Evolutionary conservation across 2,888 invertebrate species (phyloP).

Genomic region (Onchidella celtica): DNA sequence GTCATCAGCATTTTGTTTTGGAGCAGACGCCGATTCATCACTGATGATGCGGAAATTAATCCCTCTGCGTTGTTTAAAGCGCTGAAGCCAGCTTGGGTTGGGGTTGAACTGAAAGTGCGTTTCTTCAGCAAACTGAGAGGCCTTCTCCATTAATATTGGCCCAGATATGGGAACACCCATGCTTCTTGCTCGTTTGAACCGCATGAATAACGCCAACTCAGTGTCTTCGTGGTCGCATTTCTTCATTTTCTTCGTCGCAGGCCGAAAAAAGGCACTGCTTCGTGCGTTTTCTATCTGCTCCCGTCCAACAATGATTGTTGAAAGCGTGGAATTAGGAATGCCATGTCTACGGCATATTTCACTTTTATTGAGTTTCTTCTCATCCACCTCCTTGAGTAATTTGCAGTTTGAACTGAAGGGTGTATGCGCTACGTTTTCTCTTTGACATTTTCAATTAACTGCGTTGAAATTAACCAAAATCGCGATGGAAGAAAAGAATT

Average conservation of each 20-base stretch:
- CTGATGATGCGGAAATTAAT: slow-evolving; percentile 21
- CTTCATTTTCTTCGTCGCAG: slow-evolving; percentile 12
- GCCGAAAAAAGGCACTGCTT: not conserved
- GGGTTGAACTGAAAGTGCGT: slow-evolving; percentile 49
- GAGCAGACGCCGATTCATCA: slow-evolving; percentile 12
- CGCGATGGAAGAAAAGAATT: too few relatives aligned
- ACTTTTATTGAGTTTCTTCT: not conserved
- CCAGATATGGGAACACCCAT: slow-evolving; percentile 29
- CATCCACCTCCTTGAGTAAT: not conserved
- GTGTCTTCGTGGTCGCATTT: slow-evolving; percentile 9
- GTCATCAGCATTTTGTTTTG: too few relatives aligned
- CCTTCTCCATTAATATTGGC: slow-evolving; percentile 52
- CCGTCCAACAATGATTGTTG: too few relatives aligned
- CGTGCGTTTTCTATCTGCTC: not conserved
- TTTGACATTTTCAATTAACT: not conserved
- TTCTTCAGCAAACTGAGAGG: slow-evolving; percentile 37
- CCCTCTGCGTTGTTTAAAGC: slow-evolving; percentile 44
- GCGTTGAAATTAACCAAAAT: too few relatives aligned
- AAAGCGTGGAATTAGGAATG: slow-evolving; percentile 10
- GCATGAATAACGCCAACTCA: not conserved
- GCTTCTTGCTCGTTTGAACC: slow-evolving; percentile 22
- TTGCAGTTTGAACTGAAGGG: not conserved
- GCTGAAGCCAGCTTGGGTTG: slow-evolving; percentile 52
- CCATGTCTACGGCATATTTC: not conserved
- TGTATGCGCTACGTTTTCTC: not conserved